Conservation (phyloP, 2,888 invertebrate species). For the Acrobasis repandana region DNA sequence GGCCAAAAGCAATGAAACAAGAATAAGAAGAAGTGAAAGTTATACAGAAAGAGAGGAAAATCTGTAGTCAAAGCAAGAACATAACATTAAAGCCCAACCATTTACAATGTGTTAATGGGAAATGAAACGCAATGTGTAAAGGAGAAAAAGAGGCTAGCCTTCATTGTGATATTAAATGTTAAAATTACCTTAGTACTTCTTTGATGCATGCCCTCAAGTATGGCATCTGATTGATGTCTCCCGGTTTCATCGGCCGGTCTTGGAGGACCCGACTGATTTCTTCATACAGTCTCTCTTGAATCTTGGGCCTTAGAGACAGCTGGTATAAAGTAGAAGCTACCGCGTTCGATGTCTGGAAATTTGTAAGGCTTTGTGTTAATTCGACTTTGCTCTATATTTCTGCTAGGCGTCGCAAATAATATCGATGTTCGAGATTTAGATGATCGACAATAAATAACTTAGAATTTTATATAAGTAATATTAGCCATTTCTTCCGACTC, state of each 20-base stretch:
- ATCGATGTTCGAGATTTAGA: neutral
- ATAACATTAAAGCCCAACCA: too few relatives aligned
- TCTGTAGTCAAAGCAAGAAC: too few relatives aligned
- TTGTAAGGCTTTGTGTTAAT: neutral
- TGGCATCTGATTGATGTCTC: constrained; percentile 84
- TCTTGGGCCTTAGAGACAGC: constrained; percentile 84
- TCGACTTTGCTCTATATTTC: constrained; percentile 9
- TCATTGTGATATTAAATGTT: neutral
- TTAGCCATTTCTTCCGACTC: too few relatives aligned
- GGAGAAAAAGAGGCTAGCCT: neutral
- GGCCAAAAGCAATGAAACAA: too few relatives aligned
- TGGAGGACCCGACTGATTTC: constrained; percentile 80
- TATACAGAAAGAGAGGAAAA: too few relatives aligned
- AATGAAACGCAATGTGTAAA: too few relatives aligned
- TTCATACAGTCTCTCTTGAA: constrained; percentile 84
- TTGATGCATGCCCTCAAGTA: constrained; percentile 89
- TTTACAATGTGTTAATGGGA: too few relatives aligned
- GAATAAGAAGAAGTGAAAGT: too few relatives aligned
- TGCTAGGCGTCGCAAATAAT: neutral
- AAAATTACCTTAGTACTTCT: constrained; percentile 86
- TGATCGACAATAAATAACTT: too few relatives aligned
- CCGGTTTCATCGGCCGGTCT: constrained; percentile 73
- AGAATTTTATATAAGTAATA: too few relatives aligned
- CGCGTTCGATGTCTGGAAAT: constrained; percentile 88
- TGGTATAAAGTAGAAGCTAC: constrained; percentile 89